These are phyloP conservation scores for Bombus pascuorum DNA, from an alignment of 1,140 invertebrate genomes.

Conservation along the genomic window DNA sequence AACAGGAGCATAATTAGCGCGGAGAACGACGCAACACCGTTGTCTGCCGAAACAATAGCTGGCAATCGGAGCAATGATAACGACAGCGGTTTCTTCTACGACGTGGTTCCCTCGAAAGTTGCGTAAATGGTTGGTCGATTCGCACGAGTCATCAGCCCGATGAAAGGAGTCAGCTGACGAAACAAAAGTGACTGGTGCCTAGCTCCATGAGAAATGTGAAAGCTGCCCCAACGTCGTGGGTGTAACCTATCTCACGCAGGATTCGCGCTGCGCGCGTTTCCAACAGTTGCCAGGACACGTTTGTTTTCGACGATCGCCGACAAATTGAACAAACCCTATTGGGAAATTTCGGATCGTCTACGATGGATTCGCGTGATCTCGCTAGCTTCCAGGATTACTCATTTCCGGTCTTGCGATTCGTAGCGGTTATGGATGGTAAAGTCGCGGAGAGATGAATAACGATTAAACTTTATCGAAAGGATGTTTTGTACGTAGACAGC, in stretches of 20 bases:
- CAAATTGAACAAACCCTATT: not conserved
- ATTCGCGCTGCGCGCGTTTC: constrained; percentile 18
- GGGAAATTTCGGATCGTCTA: not conserved
- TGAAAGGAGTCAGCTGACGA: constrained; percentile 34
- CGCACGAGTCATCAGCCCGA: constrained; percentile 59
- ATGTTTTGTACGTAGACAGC: not conserved
- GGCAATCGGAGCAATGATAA: constrained; percentile 50
- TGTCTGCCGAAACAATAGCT: constrained; percentile 35
- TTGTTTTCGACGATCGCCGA: not conserved
- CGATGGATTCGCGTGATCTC: constrained; percentile 9
- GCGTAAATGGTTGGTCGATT: constrained; percentile 52
- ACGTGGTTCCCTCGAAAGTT: constrained; percentile 6
- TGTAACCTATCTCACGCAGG: constrained; percentile 69
- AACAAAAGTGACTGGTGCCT: constrained; percentile 41
- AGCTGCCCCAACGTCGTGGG: constrained; percentile 61
- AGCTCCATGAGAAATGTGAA: constrained; percentile 73
- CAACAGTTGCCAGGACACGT: not conserved
- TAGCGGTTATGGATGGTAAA: not conserved
- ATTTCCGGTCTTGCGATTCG: not conserved
- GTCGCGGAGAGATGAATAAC: not conserved
- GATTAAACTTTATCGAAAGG: not conserved
- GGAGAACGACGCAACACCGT: not conserved
- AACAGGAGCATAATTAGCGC: constrained; percentile 14
- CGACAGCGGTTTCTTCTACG: constrained; percentile 26
- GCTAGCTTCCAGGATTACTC: not conserved